Evolutionary conservation across 1,140 invertebrate species (phyloP).

Genomic region (Bombus fervidus): DNA sequence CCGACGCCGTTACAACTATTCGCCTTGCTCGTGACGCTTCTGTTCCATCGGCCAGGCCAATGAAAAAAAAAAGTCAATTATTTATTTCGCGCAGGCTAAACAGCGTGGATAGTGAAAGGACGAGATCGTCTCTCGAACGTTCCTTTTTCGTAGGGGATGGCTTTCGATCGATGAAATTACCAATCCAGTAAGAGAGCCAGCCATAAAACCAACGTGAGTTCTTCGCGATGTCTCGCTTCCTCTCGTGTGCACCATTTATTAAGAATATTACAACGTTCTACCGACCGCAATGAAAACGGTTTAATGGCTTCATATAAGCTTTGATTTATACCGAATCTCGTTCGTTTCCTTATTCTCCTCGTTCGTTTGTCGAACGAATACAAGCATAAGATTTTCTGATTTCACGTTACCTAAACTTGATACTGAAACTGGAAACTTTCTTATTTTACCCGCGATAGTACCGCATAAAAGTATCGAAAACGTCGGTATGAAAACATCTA

Average conservation of each 20-base stretch:
- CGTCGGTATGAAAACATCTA: too few species aligned
- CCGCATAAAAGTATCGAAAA: too few species aligned
- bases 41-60: constrained; percentile 6
- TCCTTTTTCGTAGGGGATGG: not conserved
- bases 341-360: not conserved
- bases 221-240: not conserved
- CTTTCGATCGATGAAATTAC: constrained; percentile 40
- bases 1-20: constrained; percentile 54
- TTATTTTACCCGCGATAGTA: not conserved
- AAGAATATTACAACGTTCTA: not conserved
- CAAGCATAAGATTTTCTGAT: too few species aligned
- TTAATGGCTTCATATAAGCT: not conserved
- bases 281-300: too few species aligned
- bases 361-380: not conserved
- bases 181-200: not conserved
- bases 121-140: constrained; percentile 1
- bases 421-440: not conserved
- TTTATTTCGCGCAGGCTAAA: constrained; percentile 61
- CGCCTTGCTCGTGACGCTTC: constrained; percentile 56
- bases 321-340: not conserved
- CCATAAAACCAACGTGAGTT: not conserved
- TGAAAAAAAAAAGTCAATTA: constrained; percentile 56
- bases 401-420: too few species aligned
- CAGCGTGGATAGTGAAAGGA: constrained; percentile 53
- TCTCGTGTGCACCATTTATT: not conserved